These are phyloP conservation scores for Phalanger gymnotis DNA, from an alignment of 2,797 vertebrate species.

Conservation along the genomic window DNA sequence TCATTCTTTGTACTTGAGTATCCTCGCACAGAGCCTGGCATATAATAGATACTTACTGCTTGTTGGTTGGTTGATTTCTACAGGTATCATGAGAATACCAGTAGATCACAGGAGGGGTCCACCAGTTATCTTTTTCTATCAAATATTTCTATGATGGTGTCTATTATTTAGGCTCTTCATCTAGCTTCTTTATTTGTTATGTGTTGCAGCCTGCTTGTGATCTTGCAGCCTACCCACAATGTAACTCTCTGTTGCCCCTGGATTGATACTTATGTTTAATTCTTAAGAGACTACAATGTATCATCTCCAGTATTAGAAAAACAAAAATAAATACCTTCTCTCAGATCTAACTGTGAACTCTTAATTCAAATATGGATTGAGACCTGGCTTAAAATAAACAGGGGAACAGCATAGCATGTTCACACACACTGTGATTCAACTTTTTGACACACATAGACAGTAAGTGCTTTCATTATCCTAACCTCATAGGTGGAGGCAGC, in stretches of 20 bases:
- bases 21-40: background rate
- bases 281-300: background rate
- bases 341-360: background rate
- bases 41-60: background rate
- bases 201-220: background rate
- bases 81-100: background rate
- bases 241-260: background rate
- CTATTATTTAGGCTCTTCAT: background rate
- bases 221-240: background rate
- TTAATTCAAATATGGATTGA: too few species aligned
- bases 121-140: background rate
- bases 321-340: background rate
- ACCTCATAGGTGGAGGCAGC: conserved; percentile 52
- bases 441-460: background rate
- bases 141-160: background rate
- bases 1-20: background rate
- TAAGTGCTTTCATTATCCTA: conserved; percentile 4
- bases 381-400: background rate
- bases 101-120: background rate
- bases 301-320: background rate
- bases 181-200: background rate
- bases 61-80: background rate
- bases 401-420: background rate
- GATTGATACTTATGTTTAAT: background rate
- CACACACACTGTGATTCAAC: background rate